Base-by-base conservation (phyloP, 2,797 vertebrate species). In the Phoxinus dragarum region DNA sequence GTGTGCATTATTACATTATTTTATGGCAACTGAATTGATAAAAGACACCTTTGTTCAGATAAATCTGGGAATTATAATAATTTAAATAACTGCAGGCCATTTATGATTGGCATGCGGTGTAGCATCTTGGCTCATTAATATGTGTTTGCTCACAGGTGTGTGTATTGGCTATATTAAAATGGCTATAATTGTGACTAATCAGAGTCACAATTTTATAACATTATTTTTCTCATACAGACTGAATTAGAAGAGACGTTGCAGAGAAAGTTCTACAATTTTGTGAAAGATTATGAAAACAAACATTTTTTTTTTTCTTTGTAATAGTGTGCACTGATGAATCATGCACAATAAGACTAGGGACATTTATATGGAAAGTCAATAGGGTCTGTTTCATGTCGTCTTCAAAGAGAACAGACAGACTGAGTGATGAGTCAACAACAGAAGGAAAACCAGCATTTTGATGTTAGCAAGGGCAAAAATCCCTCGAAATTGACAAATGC, bases 341-440 rank as follows among this genome's bases (percentile, higher is more conserved):
- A 49, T 8, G 9, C 38, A 42, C 76, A 44, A 47, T 31, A 66
- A 21, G 42, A 47, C 19, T 49, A 47, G 17, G 42, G 27, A 49
- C 11, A 49, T 67, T 34, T 47, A 14, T 31, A 49, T 67, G 59
- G 59, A 12, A 47, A 59, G 75, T 61, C 75, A 44, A 7, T 61
- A 42, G 23, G 9, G 59, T 80, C 61, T 80, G 27, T 80, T 80
- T 80, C 61, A 80, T 80, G 59, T 47, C 0, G 10, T 49, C n/a
- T 64, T 66, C 59, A 80, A 80, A 61, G 75, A 27, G 14, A 78
- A 61, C 75, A 27, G 54, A 59, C 75, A 78, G 54, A 78, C 59
- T 80, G 34, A 76, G 52, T 38, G 61, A 80, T 80, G 77, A 80
- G 27, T 80, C 77, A 80, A 42, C 16, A 19, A 36, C 77, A 80